phyloP scores from a whole-genome alignment of 2,113 vertebrate genomes.

The Setophaga coronata region DNA sequence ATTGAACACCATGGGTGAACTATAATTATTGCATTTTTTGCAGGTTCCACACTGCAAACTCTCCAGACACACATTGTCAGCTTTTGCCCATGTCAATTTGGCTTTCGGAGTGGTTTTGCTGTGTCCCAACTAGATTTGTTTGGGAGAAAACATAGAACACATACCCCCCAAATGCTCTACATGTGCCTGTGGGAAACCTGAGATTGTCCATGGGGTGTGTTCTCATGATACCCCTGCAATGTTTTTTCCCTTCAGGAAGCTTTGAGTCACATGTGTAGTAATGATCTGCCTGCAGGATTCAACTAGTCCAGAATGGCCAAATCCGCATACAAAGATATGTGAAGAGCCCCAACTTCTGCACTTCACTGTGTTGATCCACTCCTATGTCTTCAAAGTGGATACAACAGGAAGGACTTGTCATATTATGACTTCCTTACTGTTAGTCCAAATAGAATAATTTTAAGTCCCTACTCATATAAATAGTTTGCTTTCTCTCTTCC shows the following conservation, averaged over 20 bases:
- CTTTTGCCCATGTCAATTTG: neutral
- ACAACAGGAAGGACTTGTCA: neutral
- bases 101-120: neutral
- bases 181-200: accelerated
- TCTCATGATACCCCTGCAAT: neutral
- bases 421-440: neutral
- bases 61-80: neutral
- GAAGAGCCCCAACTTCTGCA: neutral
- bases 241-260: neutral
- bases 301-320: neutral
- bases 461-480: neutral
- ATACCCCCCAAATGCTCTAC: accelerated
- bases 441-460: neutral
- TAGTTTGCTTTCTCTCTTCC: neutral
- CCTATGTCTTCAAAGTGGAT: neutral
- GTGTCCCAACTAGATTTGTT: neutral
- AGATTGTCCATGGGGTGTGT: neutral
- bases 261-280: neutral
- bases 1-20: neutral
- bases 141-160: neutral
- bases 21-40: neutral
- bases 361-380: neutral
- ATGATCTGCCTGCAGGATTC: neutral
- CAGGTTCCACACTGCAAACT: neutral
- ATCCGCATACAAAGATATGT: accelerated